Evolutionary conservation across 2,888 invertebrate species (phyloP), one percentile per base, ranked within the genome.

Genomic region (Blera fallax): DNA sequence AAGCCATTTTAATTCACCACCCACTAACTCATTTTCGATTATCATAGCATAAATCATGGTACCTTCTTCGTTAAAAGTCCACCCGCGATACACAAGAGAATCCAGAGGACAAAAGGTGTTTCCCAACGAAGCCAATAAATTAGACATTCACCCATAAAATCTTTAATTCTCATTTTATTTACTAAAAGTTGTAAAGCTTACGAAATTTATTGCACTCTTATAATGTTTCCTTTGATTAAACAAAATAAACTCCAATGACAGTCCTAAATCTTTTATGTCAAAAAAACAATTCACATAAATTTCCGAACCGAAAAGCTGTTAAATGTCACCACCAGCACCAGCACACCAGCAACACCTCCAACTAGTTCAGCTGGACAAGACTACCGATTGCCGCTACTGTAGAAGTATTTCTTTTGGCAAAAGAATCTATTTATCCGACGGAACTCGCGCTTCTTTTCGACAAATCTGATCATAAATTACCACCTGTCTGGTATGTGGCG

Each of bases 241-340:
- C 58, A 76, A 65, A 80, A 65, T 54, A 81, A 77, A 76, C 70
- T 56, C 69, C 70, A 77, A 65, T 70, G 84, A 81, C 76, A 70
- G 60, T 52, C 81, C 70, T 81, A 81, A 81, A 74, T 85, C 85
- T 67, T 60, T 29, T 29, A 52, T 76, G 85, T 81, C 85, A 81
- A 54, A 52, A 48, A 85, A 77, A 72, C 81, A 27, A 81, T 81
- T 64, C 69, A 18, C 70, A 85, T 81, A 85, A 76, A 81, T 77
- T 65, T 37, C 21, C 58, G 29, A 6, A 69, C 21, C 60, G 52
- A 29, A 62, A 79, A 67, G 67, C 67, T 73, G 69, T 60, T 84
- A 65, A 84, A 67, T 81, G 85, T 76, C 80, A 85, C 81, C 74
- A 58, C 37, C 16, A 52, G 40, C 50, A 70, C 34, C 52, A 45